Base-by-base conservation (phyloP, 2,113 vertebrate species). In the Hypomesus transpacificus region DNA sequence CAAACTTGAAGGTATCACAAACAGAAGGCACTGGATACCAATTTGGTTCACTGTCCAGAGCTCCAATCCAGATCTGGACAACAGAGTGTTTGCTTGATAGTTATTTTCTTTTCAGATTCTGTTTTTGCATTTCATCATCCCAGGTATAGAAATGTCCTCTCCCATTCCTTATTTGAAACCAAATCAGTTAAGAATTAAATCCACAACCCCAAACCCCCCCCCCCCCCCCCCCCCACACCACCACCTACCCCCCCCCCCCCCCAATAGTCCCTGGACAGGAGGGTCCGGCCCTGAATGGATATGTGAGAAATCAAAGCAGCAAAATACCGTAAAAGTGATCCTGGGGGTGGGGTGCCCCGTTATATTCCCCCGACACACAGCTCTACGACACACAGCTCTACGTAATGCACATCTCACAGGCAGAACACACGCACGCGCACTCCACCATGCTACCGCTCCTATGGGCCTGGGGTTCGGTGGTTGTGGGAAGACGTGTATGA, bases 1-100 rank as follows among this genome's bases (percentile, higher is more conserved):
- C 39, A 59, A 82, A 74, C 73, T 72, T 69, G 73, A 71, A 72
- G 84, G 65, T 74, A 63, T 82, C 74, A 80, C 71, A 75, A 79
- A 80, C 64, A 73, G 81, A 91, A 91, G 89, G 88, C 91, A 91
- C 89, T 81, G 85, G 83, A 87, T 83, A 87, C 81, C 85, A 80
- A 74, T 84, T 72, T 80, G 80, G 80, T 84, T 82, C 75, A 31
- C 59, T 66, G 77, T 82, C 82, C 81, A 69, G 71, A 66, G 75
- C 74, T 87, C 78, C 72, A 54, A 70, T 21, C 20, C 34, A 31
- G 39, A 76, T 66, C 46, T 67, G 14, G 50, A 74, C 24, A 28
- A 73, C 54, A 70, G 39, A 67, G 31, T 59, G 50, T 59, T 34
- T 56, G 53, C 46, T 66, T 54, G 13, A 28, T 26, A 63, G 50